phyloP scores from a whole-genome alignment of 2,797 vertebrate species.

The Phylloscopus collybita region DNA sequence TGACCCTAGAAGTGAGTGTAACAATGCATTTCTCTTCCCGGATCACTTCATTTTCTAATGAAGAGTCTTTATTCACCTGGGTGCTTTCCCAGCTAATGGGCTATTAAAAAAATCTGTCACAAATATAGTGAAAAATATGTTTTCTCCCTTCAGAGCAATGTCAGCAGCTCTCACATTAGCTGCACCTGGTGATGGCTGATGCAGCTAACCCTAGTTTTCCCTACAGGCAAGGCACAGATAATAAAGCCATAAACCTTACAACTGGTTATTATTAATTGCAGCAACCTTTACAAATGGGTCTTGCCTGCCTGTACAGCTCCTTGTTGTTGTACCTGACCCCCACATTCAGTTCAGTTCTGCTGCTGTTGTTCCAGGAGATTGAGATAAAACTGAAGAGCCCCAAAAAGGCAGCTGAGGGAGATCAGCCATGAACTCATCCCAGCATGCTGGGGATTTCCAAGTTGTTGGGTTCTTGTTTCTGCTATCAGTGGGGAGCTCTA shows the following conservation, averaged over 20 bases:
- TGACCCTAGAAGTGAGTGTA: background rate
- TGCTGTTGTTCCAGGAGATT: background rate
- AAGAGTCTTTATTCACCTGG: background rate
- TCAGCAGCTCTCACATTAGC: background rate
- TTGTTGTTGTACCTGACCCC: background rate
- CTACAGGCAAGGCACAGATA: background rate
- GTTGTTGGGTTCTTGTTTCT: background rate
- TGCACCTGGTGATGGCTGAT: background rate
- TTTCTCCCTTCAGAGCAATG: background rate
- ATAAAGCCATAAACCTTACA: background rate
- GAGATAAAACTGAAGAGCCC: background rate
- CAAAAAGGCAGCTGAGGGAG: background rate
- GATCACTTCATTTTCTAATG: background rate
- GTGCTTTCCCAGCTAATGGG: background rate
- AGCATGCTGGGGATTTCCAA: background rate
- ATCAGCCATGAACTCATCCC: background rate
- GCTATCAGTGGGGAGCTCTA: background rate
- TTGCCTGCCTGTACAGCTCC: background rate
- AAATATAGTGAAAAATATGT: background rate
- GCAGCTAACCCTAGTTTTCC: background rate
- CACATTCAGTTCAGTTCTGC: background rate
- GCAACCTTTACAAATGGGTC: background rate
- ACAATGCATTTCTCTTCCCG: background rate
- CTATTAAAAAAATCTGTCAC: background rate
- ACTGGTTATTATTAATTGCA: background rate